These are phyloP conservation scores for Cynopterus sphinx DNA, from an alignment of 2,797 vertebrate genomes.

Conservation along the genomic window DNA sequence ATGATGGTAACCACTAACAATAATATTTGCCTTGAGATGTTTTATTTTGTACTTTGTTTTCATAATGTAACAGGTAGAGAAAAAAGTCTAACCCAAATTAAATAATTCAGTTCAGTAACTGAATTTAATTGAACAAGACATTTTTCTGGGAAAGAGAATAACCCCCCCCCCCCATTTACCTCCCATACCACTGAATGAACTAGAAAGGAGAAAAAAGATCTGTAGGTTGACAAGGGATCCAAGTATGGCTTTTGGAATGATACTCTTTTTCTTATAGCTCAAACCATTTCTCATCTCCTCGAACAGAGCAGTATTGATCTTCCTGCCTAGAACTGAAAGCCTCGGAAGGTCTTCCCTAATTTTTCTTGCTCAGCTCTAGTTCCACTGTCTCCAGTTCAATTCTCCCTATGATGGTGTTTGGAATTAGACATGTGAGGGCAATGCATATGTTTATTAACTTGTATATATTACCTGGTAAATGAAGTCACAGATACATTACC, in stretches of 20 bases:
- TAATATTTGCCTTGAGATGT: not conserved
- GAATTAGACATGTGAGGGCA: not conserved
- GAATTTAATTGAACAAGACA: not conserved
- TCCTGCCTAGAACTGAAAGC: not conserved
- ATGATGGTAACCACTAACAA: not conserved
- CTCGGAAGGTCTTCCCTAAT: not conserved
- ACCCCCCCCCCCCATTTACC: not conserved
- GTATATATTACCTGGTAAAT: not conserved
- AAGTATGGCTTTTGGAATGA: not conserved
- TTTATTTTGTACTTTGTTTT: slow-evolving; percentile 19
- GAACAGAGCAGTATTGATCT: not conserved
- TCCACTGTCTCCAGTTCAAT: not conserved
- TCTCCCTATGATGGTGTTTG: not conserved
- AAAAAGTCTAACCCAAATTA: not conserved
- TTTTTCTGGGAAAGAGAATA: not conserved
- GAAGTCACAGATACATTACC: not conserved
- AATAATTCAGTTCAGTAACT: not conserved
- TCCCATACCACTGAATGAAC: not conserved
- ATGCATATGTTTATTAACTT: not conserved
- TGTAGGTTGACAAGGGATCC: not conserved
- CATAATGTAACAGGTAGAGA: not conserved
- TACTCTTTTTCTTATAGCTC: not conserved
- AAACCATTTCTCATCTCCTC: not conserved
- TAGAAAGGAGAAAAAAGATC: not conserved
- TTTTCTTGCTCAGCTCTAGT: not conserved